Base-by-base conservation (phyloP, 2,113 vertebrate genomes). In the Takifugu bimaculatus region DNA sequence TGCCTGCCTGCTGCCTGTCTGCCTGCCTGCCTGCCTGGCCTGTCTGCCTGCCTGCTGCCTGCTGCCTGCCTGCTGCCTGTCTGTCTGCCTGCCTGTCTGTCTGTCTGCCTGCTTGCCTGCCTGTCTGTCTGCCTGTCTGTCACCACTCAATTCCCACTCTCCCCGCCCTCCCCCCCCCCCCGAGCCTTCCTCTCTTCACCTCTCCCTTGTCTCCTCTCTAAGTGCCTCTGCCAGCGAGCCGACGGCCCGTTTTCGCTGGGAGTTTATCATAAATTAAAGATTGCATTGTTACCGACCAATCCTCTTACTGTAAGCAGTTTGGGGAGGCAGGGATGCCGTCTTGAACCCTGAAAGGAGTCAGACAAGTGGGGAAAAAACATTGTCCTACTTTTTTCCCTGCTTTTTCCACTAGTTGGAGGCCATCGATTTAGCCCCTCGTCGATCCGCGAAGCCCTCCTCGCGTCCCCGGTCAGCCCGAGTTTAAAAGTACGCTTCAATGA, bases 191-290 rank as follows among this genome's bases (percentile, higher is more conserved):
- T 67, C 56, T 65, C 69, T 26, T 86, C 85, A 84, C 74, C 79
- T 82, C 76, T 57, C n/a, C 25, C 27, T 73, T 78, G 80, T 85
- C 76, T 77, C 70, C 75, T 74, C 73, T 79, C 68, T 78, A 74
- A 75, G 72, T 73, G 74, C 70, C 62, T 78, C 79, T 77, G 63
- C 74, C 66, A 57, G 77, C 72, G 68, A 85, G 60, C 75, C 56
- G 52, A 59, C 85, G 79, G 78, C 82, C 74, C 72, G 50, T 77
- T 84, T 39, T 81, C 59, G 55, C 75, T 71, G 60, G 70, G 80
- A 88, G 89, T 89, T 89, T 88, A 90, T 90, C 89, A 88, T 89
- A 87, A 89, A 89, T 90, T 88, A 89, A 85, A 86, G 81, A 87
- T 87, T 87, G 85, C 77, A 90, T 90, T 90, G 89, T 88, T 89